Evolutionary conservation across 1,140 invertebrate species (phyloP), one percentile per base, ranked within the genome.

Genomic region (Drosophila lacteicornis): DNA sequence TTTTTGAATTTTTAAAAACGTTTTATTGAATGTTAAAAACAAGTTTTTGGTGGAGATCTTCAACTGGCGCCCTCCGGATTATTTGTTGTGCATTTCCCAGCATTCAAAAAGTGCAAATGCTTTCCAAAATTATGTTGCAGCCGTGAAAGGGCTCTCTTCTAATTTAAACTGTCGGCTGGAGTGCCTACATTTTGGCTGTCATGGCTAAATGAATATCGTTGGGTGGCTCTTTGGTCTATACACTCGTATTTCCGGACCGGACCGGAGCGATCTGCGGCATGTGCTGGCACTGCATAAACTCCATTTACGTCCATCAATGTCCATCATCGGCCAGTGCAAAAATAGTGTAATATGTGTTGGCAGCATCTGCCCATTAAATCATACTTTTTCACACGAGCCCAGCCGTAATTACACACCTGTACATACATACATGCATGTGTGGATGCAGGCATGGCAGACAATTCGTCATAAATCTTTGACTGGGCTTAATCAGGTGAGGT

Each of bases 321-420:
- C 75, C 73, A 58, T 59, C 53, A 67, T 57, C 38, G 30, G 40
- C 8, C 27, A 66, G 57, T 51, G 63, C 66, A 71, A 66, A 75
- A 66, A 68, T 70, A 57, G 55, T 60, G 59, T 67, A 73, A 59
- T 73, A 59, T 68, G 55, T 68, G 62, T 15, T 43, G 74, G 70
- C 75, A 77, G 75, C 75, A 77, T 46, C 75, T 77, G 74, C 49
- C 66, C 63, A 53, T 77, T 68, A 77, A 77, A 60, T 68, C 74
- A 68, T 57, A 58, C 67, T 36, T 68, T 71, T 56, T 75, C 46
- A 22, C 47, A 58, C 46, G 9, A 30, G 9, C 19, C 36, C 61
- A 4, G 57, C 15, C 38, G 19, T 73, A 73, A 73, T 73, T 73
- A 73, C 51, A 55, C 19, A 55, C 36, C 12, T 13, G 36, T 38